Conservation (phyloP, 2,797 vertebrate genomes). For the Poecilia picta region DNA sequence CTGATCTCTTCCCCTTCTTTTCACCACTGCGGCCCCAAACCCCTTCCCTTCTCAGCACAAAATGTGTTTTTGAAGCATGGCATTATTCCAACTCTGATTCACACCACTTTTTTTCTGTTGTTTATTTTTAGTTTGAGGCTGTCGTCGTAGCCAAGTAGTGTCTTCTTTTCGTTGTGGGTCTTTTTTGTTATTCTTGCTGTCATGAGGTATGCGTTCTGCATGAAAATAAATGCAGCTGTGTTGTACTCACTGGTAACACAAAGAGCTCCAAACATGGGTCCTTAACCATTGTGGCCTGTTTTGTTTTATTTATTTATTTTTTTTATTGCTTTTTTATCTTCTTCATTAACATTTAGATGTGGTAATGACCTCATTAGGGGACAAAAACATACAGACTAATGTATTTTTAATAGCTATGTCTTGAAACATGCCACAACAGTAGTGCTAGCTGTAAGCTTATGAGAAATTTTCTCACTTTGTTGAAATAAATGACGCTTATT, state of each 20-base stretch:
- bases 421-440: slow-evolving; percentile 67
- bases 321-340: slow-evolving; percentile 22
- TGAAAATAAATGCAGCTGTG: slow-evolving; percentile 62
- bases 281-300: slow-evolving; percentile 46
- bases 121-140: slow-evolving; percentile 60
- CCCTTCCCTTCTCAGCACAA: slow-evolving; percentile 54
- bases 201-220: slow-evolving; percentile 78
- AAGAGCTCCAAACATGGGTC: slow-evolving; percentile 27
- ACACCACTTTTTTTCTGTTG: slow-evolving; percentile 48
- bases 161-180: slow-evolving; percentile 57
- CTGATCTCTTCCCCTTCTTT: slow-evolving; percentile 38
- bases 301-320: slow-evolving; percentile 20
- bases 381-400: slow-evolving; percentile 41
- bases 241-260: slow-evolving; percentile 34
- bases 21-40: slow-evolving; percentile 12
- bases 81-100: slow-evolving; percentile 74
- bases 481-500: slow-evolving; percentile 33
- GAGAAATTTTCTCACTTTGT: slow-evolving; percentile 31
- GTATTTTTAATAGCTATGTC: slow-evolving; percentile 54
- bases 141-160: slow-evolving; percentile 58
- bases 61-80: slow-evolving; percentile 80
- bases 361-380: slow-evolving; percentile 56
- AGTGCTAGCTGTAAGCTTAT: slow-evolving; percentile 42
- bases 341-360: slow-evolving; percentile 66
- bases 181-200: slow-evolving; percentile 63